Evolutionary conservation across 2,888 invertebrate species (phyloP).

Genomic region (Lysandra bellargus): DNA sequence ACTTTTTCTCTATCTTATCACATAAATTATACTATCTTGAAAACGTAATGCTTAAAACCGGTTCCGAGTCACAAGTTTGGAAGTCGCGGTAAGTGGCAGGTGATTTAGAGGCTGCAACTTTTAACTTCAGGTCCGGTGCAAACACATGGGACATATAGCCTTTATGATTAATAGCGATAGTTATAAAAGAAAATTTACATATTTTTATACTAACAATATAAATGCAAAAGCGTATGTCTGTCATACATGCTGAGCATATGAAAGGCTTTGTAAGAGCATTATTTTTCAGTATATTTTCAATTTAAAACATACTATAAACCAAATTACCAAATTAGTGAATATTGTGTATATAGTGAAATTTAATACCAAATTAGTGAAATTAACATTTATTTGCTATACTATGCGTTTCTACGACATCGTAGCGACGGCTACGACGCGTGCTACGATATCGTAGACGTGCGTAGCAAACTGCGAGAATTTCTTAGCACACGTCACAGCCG

Average conservation of each 20-base stretch:
- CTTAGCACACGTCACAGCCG: too few species aligned
- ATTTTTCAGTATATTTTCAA: too few species aligned
- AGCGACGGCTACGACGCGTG: too few species aligned
- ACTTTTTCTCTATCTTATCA: background rate
- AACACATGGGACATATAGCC: background rate
- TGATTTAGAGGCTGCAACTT: background rate
- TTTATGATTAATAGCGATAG: background rate
- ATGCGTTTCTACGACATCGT: background rate
- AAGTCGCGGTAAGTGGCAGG: slow-evolving; percentile 5
- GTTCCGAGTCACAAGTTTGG: background rate
- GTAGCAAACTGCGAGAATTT: background rate
- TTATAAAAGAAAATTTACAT: background rate
- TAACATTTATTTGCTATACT: background rate
- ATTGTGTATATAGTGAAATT: too few species aligned
- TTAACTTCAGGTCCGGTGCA: background rate
- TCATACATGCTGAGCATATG: too few species aligned
- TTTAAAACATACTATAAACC: too few species aligned
- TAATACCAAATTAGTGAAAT: too few species aligned
- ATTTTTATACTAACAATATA: background rate
- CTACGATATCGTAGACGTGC: background rate
- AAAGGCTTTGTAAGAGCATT: too few species aligned
- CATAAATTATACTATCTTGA: background rate
- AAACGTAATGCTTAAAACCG: background rate
- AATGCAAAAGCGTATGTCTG: too few species aligned
- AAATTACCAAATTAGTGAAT: too few species aligned